These are phyloP conservation scores for Pterobdella sp. DNA, from an alignment of 2,888 invertebrate genomes.

Conservation along the genomic window DNA sequence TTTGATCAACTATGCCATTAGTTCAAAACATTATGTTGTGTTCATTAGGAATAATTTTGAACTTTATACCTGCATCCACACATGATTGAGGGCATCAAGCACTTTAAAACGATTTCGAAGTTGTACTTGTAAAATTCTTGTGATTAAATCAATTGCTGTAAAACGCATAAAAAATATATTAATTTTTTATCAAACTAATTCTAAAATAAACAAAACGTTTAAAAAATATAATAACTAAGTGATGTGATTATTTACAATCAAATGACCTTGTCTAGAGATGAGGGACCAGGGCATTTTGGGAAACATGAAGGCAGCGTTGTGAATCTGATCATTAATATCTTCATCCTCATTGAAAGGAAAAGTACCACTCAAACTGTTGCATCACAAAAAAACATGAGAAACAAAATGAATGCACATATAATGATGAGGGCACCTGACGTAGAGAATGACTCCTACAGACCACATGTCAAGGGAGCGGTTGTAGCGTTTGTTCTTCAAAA, in stretches of 20 bases:
- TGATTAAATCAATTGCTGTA: constrained; percentile 91
- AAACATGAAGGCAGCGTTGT: constrained; percentile 99
- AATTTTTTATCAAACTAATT: neutral
- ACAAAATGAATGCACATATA: neutral
- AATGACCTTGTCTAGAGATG: constrained; percentile 77
- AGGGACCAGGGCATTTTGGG: constrained; percentile 93
- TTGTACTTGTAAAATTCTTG: constrained; percentile 83
- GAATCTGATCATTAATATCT: constrained; percentile 98
- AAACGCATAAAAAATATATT: no score
- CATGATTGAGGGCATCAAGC: constrained; percentile 86
- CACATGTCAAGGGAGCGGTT: constrained; percentile 65
- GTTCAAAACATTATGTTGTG: neutral
- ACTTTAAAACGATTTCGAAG: constrained; percentile 81
- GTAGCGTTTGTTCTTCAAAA: constrained; percentile 93
- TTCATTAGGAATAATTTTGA: neutral
- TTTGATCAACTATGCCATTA: neutral
- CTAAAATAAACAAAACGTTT: neutral
- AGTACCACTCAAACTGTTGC: constrained; percentile 79
- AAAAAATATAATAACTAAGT: neutral
- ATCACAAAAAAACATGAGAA: constrained; percentile 15
- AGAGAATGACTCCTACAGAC: constrained; percentile 24
- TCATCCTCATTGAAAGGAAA: constrained; percentile 99
- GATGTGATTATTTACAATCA: neutral
- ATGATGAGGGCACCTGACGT: constrained; percentile 22
- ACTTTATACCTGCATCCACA: constrained; percentile 77